A percentile compares a stretch with the other conserved stretches of the same genome.
phyloP scores from a whole-genome alignment of 2,797 vertebrate species.

The Sciurus vulgaris region DNA sequence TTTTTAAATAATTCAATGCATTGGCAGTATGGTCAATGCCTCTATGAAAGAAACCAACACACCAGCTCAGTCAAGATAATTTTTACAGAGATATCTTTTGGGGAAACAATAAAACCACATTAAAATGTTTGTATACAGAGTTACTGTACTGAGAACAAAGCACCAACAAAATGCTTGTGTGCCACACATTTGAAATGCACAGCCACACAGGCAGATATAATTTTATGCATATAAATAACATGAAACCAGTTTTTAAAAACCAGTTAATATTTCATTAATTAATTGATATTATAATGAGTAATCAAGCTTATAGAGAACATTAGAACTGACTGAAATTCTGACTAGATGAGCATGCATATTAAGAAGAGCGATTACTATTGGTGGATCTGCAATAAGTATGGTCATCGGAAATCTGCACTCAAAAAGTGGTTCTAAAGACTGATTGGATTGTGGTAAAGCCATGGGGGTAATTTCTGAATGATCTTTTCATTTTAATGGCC shows the following conservation, averaged over 20 bases:
- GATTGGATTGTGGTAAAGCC: constrained; percentile 88
- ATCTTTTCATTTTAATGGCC: constrained; percentile 80
- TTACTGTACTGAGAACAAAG: constrained; percentile 92
- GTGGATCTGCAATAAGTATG: constrained; percentile 86
- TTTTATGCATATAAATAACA: constrained; percentile 91
- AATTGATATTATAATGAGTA: constrained; percentile 90
- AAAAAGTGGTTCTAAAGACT: constrained; percentile 87
- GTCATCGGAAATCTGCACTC: constrained; percentile 85
- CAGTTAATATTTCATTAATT: constrained; percentile 91
- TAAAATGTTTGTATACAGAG: constrained; percentile 95
- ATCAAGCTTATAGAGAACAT: constrained; percentile 91
- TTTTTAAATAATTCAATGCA: constrained; percentile 92
- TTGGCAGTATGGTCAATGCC: constrained; percentile 90
- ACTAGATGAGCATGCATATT: constrained; percentile 91
- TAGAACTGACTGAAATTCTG: constrained; percentile 89
- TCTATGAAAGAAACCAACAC: constrained; percentile 89
- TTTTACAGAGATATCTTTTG: constrained; percentile 97
- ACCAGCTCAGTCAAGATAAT: constrained; percentile 94
- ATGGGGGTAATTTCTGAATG: constrained; percentile 79
- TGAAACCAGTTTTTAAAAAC: constrained; percentile 90
- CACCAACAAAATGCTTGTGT: constrained; percentile 91
- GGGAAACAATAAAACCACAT: constrained; percentile 97
- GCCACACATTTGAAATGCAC: constrained; percentile 95
- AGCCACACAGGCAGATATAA: constrained; percentile 92
- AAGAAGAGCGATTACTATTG: constrained; percentile 87